Conservation (phyloP, 2,888 invertebrate genomes). For the Aricia artaxerxes region DNA sequence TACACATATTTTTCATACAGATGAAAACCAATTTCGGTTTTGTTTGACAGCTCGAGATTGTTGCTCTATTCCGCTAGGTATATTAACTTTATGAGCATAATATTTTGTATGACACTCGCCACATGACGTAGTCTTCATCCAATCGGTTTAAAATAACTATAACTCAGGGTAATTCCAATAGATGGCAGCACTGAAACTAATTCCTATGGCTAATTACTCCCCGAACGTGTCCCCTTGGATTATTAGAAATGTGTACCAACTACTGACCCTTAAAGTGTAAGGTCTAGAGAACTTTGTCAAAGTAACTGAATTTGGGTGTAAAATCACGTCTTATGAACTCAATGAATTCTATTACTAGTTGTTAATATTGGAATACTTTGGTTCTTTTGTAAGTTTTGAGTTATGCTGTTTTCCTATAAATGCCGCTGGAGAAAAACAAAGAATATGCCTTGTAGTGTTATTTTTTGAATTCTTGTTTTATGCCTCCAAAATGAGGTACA, state of each 20-base stretch:
- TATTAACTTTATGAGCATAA: too few relatives aligned
- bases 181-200: background rate
- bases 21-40: too few relatives aligned
- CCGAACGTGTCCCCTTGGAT: background rate
- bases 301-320: conserved; percentile 4
- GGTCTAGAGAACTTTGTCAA: conserved; percentile 13
- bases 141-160: background rate
- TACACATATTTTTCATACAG: too few relatives aligned
- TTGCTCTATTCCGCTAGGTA: too few relatives aligned
- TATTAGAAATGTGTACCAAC: conserved; percentile 10
- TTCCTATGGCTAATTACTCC: background rate
- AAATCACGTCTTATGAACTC: background rate
- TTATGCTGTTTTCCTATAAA: background rate
- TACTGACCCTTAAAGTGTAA: conserved; percentile 10
- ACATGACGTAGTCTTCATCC: too few relatives aligned
- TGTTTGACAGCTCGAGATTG: too few relatives aligned
- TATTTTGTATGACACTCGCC: too few relatives aligned
- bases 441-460: too few relatives aligned
- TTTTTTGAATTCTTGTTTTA: background rate
- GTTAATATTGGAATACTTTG: background rate
- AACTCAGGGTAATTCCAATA: background rate
- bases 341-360: background rate
- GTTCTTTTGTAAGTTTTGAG: background rate
- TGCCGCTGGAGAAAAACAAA: background rate
- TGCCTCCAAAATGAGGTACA: background rate